These are phyloP conservation scores for Aspidapion aeneum DNA, from an alignment of 2,888 invertebrate genomes.

Conservation along the genomic window DNA sequence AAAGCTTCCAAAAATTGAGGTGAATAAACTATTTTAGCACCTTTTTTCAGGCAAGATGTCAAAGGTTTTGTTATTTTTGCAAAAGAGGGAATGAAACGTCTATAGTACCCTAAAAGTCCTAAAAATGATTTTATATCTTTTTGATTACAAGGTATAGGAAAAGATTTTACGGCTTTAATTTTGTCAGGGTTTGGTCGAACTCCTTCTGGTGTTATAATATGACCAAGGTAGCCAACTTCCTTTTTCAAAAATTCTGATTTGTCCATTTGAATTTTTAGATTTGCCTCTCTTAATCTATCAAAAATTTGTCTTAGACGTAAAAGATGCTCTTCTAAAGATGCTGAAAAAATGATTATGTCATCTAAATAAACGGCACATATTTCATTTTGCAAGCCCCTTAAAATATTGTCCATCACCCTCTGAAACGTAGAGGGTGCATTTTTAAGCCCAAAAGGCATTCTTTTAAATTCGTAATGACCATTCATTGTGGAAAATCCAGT, in stretches of 20 bases:
- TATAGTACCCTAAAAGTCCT: conserved; percentile 18
- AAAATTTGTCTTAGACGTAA: neutral
- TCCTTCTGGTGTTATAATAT: neutral
- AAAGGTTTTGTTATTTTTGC: conserved; percentile 17
- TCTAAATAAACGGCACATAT: conserved; percentile 1
- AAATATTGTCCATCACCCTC: neutral
- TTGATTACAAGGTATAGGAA: conserved; percentile 14
- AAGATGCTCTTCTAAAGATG: neutral
- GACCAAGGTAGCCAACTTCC: neutral
- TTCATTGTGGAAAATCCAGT: neutral
- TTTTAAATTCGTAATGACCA: too few species aligned
- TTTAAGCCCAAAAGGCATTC: too few species aligned
- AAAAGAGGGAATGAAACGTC: conserved; percentile 19
- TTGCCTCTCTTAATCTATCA: neutral
- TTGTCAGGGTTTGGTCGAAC: conserved; percentile 2
- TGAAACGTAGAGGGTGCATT: neutral
- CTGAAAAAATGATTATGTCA: neutral
- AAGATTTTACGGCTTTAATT: conserved; percentile 15
- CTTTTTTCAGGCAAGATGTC: conserved; percentile 17
- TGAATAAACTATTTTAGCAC: conserved; percentile 8
- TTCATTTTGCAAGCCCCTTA: neutral
- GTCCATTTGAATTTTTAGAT: neutral
- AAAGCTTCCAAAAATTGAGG: conserved; percentile 7
- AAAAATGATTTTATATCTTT: conserved; percentile 20
- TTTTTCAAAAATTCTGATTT: neutral